phyloP scores from a whole-genome alignment of 30 jellyfish, hydroid and myxozoan species.

The Aurelia coerulea region DNA sequence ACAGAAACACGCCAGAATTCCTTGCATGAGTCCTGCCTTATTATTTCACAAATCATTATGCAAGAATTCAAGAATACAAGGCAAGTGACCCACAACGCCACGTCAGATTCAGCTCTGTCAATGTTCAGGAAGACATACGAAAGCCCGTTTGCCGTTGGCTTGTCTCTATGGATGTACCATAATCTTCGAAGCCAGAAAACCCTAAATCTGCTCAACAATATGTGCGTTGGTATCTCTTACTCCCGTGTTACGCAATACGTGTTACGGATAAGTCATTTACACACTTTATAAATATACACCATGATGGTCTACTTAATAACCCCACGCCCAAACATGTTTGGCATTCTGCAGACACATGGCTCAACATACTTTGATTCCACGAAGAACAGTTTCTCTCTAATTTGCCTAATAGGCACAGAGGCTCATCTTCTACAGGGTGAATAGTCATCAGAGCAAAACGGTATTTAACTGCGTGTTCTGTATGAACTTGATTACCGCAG shows the following conservation, averaged over 20 bases:
- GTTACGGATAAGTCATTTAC: too few species aligned
- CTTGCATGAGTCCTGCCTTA: neutral
- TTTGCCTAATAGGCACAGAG: too few species aligned
- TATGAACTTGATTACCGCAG: too few species aligned
- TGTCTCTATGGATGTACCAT: constrained; percentile 2
- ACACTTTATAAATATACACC: too few species aligned
- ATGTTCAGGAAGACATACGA: neutral
- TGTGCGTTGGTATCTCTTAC: constrained; percentile 5
- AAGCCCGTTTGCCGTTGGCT: neutral
- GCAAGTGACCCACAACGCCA: neutral
- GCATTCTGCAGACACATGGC: too few species aligned
- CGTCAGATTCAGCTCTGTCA: constrained; percentile 1
- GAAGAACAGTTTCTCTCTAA: too few species aligned
- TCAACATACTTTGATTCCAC: too few species aligned
- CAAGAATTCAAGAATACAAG: neutral
- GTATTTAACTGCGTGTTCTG: too few species aligned
- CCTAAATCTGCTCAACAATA: constrained; percentile 6
- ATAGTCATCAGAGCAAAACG: too few species aligned
- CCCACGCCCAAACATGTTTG: too few species aligned
- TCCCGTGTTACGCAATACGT: constrained; percentile 24
- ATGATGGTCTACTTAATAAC: too few species aligned
- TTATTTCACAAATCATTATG: neutral
- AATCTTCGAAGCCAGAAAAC: constrained; percentile 2
- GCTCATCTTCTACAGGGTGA: too few species aligned
- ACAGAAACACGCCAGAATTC: constrained; percentile 1